These are phyloP conservation scores for Xylophagus ater DNA, from an alignment of 2,888 invertebrate genomes.

Conservation along the genomic window DNA sequence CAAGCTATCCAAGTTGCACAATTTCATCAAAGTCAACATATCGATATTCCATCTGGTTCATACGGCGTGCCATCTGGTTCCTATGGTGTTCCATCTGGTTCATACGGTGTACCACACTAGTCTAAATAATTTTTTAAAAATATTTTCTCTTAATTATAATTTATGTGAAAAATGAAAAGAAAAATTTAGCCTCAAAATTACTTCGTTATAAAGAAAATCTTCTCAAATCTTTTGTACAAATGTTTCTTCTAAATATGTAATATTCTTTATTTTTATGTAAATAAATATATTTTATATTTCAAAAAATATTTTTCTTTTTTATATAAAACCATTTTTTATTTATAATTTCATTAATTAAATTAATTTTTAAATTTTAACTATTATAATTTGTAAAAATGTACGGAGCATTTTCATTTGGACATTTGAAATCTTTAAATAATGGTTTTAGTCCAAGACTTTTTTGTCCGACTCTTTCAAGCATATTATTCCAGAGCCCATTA, in stretches of 20 bases:
- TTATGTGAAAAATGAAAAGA: too few relatives aligned
- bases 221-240: constrained; percentile 5
- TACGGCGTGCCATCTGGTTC: constrained; percentile 40
- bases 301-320: constrained; percentile 12
- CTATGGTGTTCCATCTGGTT: constrained; percentile 16
- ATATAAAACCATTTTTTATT: constrained; percentile 4
- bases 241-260: constrained; percentile 5
- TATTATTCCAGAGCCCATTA: constrained; percentile 45
- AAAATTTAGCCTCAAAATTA: too few relatives aligned
- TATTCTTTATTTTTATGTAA: constrained; percentile 4
- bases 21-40: constrained; percentile 53
- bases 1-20: constrained; percentile 73
- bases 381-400: constrained; percentile 36
- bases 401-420: constrained; percentile 40
- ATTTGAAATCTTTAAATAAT: constrained; percentile 34
- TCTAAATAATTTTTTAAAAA: constrained; percentile 6
- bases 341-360: background rate
- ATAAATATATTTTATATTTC: constrained; percentile 8
- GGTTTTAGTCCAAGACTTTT: constrained; percentile 33
- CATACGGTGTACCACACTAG: constrained; percentile 13
- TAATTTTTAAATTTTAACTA: constrained; percentile 9
- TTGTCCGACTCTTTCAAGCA: constrained; percentile 42
- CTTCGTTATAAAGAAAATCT: background rate
- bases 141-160: constrained; percentile 1
- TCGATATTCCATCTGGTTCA: constrained; percentile 41